phyloP scores from a whole-genome alignment of 2,113 vertebrate species.

The Elachura formosa region DNA sequence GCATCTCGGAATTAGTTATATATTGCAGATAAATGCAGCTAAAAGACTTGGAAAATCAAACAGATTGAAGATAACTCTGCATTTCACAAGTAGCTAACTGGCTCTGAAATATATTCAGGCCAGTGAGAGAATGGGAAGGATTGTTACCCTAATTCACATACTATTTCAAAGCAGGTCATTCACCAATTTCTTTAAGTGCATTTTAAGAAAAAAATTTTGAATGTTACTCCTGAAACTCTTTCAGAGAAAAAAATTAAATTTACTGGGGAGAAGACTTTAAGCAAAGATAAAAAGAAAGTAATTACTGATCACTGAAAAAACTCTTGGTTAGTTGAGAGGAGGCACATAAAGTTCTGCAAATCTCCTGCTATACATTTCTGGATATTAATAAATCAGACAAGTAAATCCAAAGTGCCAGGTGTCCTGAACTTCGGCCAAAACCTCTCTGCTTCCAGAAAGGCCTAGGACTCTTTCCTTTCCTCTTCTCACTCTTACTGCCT shows the following conservation, averaged over 20 bases:
- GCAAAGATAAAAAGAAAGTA: neutral
- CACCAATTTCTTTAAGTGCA: neutral
- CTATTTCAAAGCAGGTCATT: neutral
- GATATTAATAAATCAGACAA: neutral
- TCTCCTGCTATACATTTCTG: neutral
- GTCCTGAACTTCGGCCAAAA: neutral
- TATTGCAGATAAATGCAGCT: neutral
- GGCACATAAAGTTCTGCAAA: neutral
- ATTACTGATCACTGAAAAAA: neutral
- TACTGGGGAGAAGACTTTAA: accelerated
- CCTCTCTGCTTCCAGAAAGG: neutral
- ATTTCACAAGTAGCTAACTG: neutral
- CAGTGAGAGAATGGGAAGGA: neutral
- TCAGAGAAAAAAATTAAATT: neutral
- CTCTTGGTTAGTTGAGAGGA: neutral
- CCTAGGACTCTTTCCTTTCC: neutral
- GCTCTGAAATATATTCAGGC: neutral
- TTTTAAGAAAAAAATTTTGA: neutral
- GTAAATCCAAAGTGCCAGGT: neutral
- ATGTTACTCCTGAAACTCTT: neutral
- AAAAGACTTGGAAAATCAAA: neutral
- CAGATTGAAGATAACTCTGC: neutral
- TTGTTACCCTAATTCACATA: neutral
- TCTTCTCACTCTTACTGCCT: neutral
- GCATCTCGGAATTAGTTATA: neutral